Conservation (phyloP, 2,113 vertebrate genomes). For the Caranx melampygus region DNA sequence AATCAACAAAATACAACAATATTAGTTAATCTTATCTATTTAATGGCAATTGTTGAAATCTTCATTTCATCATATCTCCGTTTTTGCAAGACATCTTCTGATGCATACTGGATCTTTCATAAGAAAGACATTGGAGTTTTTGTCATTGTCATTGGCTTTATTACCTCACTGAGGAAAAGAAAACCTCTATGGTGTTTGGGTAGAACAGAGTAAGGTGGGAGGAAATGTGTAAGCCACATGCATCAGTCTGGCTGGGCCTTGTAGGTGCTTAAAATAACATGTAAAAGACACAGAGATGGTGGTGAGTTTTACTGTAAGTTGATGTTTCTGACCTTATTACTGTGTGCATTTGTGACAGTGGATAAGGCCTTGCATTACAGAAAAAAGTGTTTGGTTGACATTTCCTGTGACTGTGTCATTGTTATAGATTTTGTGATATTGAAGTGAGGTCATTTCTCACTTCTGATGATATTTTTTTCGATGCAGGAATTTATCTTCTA, state of each 20-base stretch:
- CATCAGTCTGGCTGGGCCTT: neutral
- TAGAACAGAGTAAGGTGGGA: neutral
- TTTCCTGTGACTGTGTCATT: neutral
- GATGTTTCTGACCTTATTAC: too few relatives aligned
- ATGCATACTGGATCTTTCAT: neutral
- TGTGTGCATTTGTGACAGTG: neutral
- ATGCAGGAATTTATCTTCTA: too few relatives aligned
- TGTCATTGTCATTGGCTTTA: neutral
- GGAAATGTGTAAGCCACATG: slow-evolving; percentile 56
- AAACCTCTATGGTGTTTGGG: slow-evolving; percentile 12
- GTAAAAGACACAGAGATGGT: neutral
- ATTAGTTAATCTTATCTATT: neutral
- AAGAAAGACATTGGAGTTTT: neutral
- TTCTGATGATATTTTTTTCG: too few relatives aligned
- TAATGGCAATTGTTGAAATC: neutral
- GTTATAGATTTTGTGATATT: neutral
- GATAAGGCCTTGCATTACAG: neutral
- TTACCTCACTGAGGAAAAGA: slow-evolving; percentile 28
- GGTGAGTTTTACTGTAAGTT: neutral
- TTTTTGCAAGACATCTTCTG: neutral
- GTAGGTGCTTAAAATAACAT: slow-evolving; percentile 19
- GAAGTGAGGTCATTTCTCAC: neutral
- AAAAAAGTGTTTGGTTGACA: neutral
- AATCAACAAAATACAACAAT: neutral
- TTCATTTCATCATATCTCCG: neutral